phyloP scores from a whole-genome alignment of 2,888 invertebrate species.

The Andricus curvator region DNA sequence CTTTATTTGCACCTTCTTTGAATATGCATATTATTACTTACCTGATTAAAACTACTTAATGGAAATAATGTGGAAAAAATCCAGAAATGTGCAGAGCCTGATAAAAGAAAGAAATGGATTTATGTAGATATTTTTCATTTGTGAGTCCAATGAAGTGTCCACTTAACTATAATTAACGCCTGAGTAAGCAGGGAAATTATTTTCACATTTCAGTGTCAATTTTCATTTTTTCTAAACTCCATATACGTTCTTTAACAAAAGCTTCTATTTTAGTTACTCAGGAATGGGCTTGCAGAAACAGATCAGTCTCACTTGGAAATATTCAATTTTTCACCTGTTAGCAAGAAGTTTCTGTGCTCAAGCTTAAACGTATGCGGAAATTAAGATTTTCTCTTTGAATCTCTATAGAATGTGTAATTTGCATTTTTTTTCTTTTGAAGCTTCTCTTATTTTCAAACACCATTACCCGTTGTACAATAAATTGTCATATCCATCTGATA shows the following conservation, averaged over 20 bases:
- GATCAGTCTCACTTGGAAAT: background rate
- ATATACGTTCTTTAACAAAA: background rate
- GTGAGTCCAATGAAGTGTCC: background rate
- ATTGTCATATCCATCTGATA: too few species aligned
- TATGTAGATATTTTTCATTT: too few species aligned
- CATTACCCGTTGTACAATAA: too few species aligned
- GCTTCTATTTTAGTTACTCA: constrained; percentile 1
- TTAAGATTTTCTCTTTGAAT: constrained; percentile 19
- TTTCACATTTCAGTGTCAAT: too few species aligned
- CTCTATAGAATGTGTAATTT: background rate
- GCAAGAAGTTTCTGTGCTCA: background rate
- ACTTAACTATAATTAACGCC: background rate
- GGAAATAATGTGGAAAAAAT: background rate
- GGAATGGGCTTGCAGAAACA: constrained; percentile 18
- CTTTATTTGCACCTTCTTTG: background rate
- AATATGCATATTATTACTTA: background rate
- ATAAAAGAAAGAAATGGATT: too few species aligned
- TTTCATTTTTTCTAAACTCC: too few species aligned
- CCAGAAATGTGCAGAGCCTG: background rate
- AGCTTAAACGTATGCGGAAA: background rate
- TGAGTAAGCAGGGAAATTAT: background rate
- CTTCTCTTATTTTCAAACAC: too few species aligned
- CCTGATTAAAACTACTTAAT: background rate
- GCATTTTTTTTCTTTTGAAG: background rate
- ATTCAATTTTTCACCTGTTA: background rate